Evolutionary conservation across 2,113 vertebrate species (phyloP).

Genomic region (Atlantisia rogersi): DNA sequence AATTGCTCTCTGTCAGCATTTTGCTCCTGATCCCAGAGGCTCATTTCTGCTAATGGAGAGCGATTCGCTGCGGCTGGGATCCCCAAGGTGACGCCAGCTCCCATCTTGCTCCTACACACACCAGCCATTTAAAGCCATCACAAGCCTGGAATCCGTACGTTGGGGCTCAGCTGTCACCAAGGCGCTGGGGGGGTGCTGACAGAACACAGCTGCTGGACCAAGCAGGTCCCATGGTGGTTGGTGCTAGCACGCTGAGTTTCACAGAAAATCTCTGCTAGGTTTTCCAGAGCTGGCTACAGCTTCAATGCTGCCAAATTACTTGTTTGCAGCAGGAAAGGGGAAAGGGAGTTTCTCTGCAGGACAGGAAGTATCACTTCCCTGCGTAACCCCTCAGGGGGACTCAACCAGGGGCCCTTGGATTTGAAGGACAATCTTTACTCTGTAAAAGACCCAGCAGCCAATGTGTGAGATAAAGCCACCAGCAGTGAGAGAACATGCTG

Average conservation of each 20-base stretch:
- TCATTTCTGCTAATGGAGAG: not conserved
- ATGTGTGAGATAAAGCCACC: not conserved
- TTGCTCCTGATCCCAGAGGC: not conserved
- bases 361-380: not conserved
- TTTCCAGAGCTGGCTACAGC: not conserved
- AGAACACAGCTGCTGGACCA: not conserved
- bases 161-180: not conserved
- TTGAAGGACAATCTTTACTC: not conserved
- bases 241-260: not conserved
- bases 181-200: not conserved
- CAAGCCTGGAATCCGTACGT: not conserved
- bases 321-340: not conserved
- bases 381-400: fast-evolving
- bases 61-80: not conserved
- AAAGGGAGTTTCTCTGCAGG: not conserved
- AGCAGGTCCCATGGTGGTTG: not conserved
- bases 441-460: not conserved
- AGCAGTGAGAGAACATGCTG: not conserved
- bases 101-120: not conserved
- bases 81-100: not conserved
- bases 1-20: not conserved
- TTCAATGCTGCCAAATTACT: not conserved
- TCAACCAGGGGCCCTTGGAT: fast-evolving
- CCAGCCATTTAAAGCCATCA: not conserved
- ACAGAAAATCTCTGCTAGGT: not conserved